Evolutionary conservation across 1,140 invertebrate species (phyloP), one percentile per base, ranked within the genome.

Genomic region (Scaptomyza montana): DNA sequence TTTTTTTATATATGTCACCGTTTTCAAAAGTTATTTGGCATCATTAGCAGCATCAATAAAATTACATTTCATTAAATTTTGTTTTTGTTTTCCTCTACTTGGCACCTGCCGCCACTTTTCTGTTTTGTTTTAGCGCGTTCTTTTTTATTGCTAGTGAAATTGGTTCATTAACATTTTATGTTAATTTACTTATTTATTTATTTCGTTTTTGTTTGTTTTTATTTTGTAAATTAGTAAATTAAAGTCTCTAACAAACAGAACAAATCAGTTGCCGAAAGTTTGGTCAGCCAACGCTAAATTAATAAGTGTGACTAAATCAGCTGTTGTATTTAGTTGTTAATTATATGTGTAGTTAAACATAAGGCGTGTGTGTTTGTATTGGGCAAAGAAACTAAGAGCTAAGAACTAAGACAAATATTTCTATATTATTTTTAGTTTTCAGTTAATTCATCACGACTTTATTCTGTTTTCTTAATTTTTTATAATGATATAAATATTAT

Each of bases 91-190:
- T 59, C 16, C 25, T 25, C 33, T 51, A 19, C 39, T 65, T 50
- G 60, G 46, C 70, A 70, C 65, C 76, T 75, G 78, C 74, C 74
- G 74, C 33, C 33, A 45, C 49, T 9, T 59, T 62, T 63, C 16
- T 62, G 74, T 80, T 80, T 80, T 43, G 80, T 80, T 74, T 80
- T 74, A 19, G 78, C 69, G 77, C 71, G 33, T 70, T 74, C 66
- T 77, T 61, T 67, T 56, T 56, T 57, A 71, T 81, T 49, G 49
- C 60, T 68, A 39, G 74, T 70, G 66, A 82, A 82, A 82, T 78
- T 82, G 13, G 71, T 78, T 81, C 79, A 82, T 82, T 82, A 81
- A 82, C 75, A 81, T 61, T 78, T 82, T 82, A 82, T 82, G 78
- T 61, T 63, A 82, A 82, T 82, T 50, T 61, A 12, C 33, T 36